These are phyloP conservation scores for Gasterosteus nipponicus DNA, from an alignment of 2,113 vertebrate species.

Conservation along the genomic window DNA sequence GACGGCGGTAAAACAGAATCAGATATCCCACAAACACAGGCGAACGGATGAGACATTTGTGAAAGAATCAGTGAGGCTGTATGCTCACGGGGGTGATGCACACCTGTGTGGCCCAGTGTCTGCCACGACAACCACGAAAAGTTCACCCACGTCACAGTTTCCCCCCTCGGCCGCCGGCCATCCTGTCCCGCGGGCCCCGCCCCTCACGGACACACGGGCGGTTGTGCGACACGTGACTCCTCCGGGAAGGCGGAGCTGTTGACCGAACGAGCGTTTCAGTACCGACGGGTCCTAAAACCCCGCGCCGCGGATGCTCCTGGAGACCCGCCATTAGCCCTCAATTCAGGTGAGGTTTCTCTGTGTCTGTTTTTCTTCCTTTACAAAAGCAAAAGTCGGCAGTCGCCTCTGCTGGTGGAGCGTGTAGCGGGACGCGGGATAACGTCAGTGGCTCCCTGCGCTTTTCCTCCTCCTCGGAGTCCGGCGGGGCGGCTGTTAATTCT, in stretches of 20 bases:
- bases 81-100: not conserved
- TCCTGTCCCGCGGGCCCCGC: conserved; percentile 53
- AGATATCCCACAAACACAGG: not conserved
- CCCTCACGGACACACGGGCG: conserved; percentile 70
- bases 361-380: not conserved
- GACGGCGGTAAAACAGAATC: not conserved
- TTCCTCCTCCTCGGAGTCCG: not conserved
- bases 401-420: not conserved
- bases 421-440: not conserved
- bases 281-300: conserved; percentile 67
- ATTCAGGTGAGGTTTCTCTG: conserved; percentile 34
- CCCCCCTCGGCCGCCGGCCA: conserved; percentile 50
- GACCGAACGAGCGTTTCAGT: conserved; percentile 48
- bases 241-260: conserved; percentile 78
- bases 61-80: not conserved
- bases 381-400: not conserved
- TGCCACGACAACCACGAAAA: not conserved
- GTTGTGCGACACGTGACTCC: conserved; percentile 76
- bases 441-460: conserved; percentile 1
- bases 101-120: not conserved
- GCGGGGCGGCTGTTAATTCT: not conserved
- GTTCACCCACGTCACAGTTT: not conserved
- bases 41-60: not conserved
- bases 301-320: conserved; percentile 29
- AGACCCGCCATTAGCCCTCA: conserved; percentile 13